phyloP scores from a whole-genome alignment of 2,888 invertebrate species.

The Sarcophaga rosellei region DNA sequence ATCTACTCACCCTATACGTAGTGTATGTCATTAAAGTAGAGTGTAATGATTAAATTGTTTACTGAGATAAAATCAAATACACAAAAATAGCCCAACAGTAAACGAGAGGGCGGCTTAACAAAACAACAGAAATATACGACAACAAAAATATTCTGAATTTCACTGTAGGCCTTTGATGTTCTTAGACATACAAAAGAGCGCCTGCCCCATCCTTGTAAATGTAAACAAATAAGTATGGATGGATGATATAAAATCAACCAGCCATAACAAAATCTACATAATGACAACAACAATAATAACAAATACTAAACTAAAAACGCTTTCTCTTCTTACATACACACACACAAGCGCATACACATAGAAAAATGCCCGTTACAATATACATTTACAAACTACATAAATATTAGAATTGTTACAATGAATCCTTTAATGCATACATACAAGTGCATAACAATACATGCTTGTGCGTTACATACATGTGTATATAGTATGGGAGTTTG shows the following conservation, averaged over 20 bases:
- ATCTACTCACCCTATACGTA: too few relatives aligned
- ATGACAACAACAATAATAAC: not conserved
- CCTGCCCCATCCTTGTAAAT: too few relatives aligned
- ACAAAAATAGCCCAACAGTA: conserved; percentile 6
- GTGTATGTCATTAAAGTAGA: not conserved
- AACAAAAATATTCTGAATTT: not conserved
- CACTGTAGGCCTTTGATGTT: conserved; percentile 30
- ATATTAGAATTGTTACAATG: conserved; percentile 25
- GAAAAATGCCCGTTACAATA: too few relatives aligned
- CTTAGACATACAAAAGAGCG: conserved; percentile 10
- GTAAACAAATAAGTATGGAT: not conserved
- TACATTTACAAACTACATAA: too few relatives aligned
- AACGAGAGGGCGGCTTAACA: not conserved
- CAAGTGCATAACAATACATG: not conserved
- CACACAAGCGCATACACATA: not conserved
- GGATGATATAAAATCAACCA: conserved; percentile 15
- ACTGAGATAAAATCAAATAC: conserved; percentile 13
- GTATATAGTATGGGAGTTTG: too few relatives aligned
- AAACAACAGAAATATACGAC: conserved; percentile 2
- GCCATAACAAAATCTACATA: conserved; percentile 4
- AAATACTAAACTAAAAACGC: too few relatives aligned
- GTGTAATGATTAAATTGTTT: not conserved
- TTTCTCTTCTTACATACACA: not conserved
- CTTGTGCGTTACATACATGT: too few relatives aligned
- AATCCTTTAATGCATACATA: not conserved